These are phyloP conservation scores for Megaleporinus macrocephalus DNA, from an alignment of 2,113 vertebrate genomes.

Conservation along the genomic window DNA sequence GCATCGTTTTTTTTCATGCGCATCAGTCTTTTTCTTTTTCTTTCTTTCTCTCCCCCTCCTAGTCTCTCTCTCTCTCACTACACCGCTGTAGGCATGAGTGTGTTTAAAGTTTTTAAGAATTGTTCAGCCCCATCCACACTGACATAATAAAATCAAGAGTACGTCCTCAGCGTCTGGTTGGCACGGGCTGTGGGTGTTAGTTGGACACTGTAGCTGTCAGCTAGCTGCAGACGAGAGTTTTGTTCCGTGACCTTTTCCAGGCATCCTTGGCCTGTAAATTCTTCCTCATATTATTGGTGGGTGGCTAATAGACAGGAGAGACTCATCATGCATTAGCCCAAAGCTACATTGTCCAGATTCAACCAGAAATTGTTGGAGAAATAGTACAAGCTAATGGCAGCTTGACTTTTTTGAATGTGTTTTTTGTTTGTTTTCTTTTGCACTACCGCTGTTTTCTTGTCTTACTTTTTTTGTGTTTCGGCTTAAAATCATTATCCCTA, in stretches of 20 bases:
- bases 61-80: conserved; percentile 50
- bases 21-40: conserved; percentile 63
- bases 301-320: conserved; percentile 80
- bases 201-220: conserved; percentile 77
- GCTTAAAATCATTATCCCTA: not conserved
- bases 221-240: conserved; percentile 72
- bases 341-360: conserved; percentile 78
- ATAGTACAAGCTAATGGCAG: conserved; percentile 60
- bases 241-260: conserved; percentile 75
- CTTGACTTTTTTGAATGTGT: conserved; percentile 68
- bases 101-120: conserved; percentile 81
- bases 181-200: conserved; percentile 72
- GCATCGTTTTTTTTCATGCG: conserved; percentile 76
- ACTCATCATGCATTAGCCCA: conserved; percentile 75
- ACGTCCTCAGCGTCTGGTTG: conserved; percentile 45
- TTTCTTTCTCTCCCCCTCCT: conserved; percentile 4
- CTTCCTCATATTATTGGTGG: conserved; percentile 79
- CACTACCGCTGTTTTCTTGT: not conserved
- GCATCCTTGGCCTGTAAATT: conserved; percentile 79
- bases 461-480: not conserved
- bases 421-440: not conserved
- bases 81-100: conserved; percentile 73
- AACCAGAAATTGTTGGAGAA: conserved; percentile 73
- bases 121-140: conserved; percentile 67
- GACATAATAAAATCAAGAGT: conserved; percentile 77